A percentile compares a stretch with the other conserved stretches of the same genome.
Evolutionary conservation across 2,113 vertebrate species (phyloP).

Genomic region (Nibea albiflora): DNA sequence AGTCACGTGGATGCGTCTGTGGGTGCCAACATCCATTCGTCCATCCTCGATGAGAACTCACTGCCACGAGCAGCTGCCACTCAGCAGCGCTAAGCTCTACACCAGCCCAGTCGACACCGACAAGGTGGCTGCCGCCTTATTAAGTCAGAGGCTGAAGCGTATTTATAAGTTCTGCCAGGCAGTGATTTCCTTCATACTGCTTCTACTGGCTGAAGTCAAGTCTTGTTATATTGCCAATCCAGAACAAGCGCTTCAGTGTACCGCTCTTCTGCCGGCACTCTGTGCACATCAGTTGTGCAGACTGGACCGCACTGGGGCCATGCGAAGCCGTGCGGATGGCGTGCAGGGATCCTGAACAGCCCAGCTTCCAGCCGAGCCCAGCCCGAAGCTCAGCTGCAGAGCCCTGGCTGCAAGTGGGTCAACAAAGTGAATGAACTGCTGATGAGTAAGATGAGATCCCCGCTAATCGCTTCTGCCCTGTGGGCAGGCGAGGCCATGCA

Average conservation of each 20-base stretch:
- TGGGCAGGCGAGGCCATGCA: slow-evolving; percentile 71
- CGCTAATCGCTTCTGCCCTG: slow-evolving; percentile 48
- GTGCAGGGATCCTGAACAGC: slow-evolving; percentile 35
- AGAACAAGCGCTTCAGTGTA: slow-evolving; percentile 63
- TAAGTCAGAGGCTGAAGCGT: slow-evolving; percentile 51
- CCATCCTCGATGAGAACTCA: slow-evolving; percentile 32
- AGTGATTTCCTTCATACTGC: slow-evolving; percentile 36
- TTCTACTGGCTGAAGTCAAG: slow-evolving; percentile 42
- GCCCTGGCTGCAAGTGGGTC: slow-evolving; percentile 58
- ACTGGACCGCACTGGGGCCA: slow-evolving; percentile 42
- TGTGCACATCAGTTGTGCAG: slow-evolving; percentile 53
- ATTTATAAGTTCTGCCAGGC: slow-evolving; percentile 49
- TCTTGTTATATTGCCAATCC: slow-evolving; percentile 62
- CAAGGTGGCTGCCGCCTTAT: slow-evolving; percentile 51
- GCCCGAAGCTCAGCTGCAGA: slow-evolving; percentile 41
- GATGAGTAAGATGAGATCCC: slow-evolving; percentile 66
- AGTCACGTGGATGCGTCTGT: slow-evolving; percentile 43
- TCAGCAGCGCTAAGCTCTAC: slow-evolving; percentile 36
- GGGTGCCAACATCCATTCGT: slow-evolving; percentile 39
- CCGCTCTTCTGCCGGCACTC: slow-evolving; percentile 40
- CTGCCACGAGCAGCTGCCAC: slow-evolving; percentile 64
- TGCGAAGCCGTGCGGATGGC: slow-evolving; percentile 36
- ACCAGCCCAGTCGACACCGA: slow-evolving; percentile 50
- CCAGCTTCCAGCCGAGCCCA: slow-evolving; percentile 27
- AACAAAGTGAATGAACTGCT: slow-evolving; percentile 54